Evolutionary conservation across 2,113 vertebrate species (phyloP).

Genomic region (Cnemophilus loriae): DNA sequence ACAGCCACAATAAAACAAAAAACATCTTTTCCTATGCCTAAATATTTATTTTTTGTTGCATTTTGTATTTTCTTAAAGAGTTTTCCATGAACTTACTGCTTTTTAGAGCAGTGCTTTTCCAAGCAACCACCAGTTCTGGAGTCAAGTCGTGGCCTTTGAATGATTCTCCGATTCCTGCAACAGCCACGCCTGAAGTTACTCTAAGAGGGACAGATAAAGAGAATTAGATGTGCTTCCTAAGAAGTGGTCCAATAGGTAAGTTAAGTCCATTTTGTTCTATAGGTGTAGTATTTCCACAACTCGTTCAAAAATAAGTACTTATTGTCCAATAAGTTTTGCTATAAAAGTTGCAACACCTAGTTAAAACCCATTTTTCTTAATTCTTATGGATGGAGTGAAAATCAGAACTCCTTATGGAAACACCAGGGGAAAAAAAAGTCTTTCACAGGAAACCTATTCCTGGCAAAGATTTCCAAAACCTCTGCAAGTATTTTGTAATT

Average conservation of each 20-base stretch:
- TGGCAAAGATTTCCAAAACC: not conserved
- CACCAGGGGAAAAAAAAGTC: fast-evolving
- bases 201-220: not conserved
- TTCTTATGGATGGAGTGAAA: not conserved
- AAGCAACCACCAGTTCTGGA: not conserved
- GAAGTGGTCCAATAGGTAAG: not conserved
- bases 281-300: not conserved
- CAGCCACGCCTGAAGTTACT: not conserved
- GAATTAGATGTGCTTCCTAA: not conserved
- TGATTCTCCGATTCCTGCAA: not conserved
- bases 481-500: not conserved
- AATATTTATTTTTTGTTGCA: not conserved
- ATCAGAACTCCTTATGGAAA: not conserved
- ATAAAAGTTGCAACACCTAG: not conserved
- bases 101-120: not conserved
- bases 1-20: not conserved
- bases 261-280: not conserved
- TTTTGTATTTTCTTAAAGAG: not conserved
- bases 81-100: not conserved
- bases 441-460: not conserved
- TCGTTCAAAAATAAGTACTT: not conserved
- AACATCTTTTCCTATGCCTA: not conserved
- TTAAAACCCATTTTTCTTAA: not conserved
- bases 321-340: not conserved
- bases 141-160: not conserved